Base-by-base conservation (phyloP, 2,113 vertebrate species). In the Anthoscopus minutus region DNA sequence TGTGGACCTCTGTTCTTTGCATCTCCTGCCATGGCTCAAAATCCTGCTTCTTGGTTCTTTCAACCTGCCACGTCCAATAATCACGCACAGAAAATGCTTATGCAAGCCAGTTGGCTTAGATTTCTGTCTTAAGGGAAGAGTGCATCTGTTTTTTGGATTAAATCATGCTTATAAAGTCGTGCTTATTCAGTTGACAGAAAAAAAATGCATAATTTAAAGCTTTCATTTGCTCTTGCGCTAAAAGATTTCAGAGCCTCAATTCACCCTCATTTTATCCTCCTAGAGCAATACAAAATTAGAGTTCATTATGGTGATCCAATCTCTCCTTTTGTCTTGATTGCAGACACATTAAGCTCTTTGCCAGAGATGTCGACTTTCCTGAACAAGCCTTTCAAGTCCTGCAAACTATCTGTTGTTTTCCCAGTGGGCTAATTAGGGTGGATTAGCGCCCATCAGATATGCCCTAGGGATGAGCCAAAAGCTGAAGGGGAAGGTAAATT, bases 141-240 rank as follows among this genome's bases (percentile, higher is more conserved):
- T 94, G 92, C 97, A 97, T 97, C 98, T 98, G 97, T 92, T 97
- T 98, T 96, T 95, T 95, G 92, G 96, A 97, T 98, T 97, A 97
- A 96, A 95, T 84, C 91, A 57, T 86, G 74, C 94, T 97, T 97
- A 94, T 96, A 97, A 97, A 97, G 94, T 96, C 67, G 79, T 97
- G 94, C 96, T 93, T 96, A 82, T 97, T 97, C 96, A 95, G 95
- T 90, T 98, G 96, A 97, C 94, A 95, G 85, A 20, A 94, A 94
- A 97, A 97, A 86, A 74, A 66, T n/a, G 93, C 91, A 89, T 96
- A 96, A 97, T 96, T 97, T 97, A 97, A 96, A 94, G 90, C 91
- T 96, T 96, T 97, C 90, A 95, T 92, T 97, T 97, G 80, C 95
- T 97, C 78, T 96, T 95, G 83, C 78, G 92, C 96, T 95, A 96